Percentiles rank a stretch among this genome's conserved stretches.
Conservation (phyloP, 2,888 invertebrate genomes). For the Chaitophorus viminalis region DNA sequence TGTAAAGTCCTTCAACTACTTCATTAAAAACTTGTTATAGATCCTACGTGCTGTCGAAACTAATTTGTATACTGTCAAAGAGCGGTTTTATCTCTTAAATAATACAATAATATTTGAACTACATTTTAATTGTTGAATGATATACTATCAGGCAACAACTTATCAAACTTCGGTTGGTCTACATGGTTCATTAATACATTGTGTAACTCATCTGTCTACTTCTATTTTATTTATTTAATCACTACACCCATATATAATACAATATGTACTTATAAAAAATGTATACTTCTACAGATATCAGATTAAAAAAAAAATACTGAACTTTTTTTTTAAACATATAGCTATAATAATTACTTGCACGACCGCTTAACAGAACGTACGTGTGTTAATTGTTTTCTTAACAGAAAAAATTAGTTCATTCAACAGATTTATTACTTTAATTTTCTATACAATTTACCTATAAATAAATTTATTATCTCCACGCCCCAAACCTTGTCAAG, state of each 20-base stretch:
- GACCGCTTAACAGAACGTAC: neutral
- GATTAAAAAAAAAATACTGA: neutral
- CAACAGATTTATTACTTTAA: neutral
- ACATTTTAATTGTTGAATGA: constrained; percentile 35
- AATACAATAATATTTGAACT: neutral
- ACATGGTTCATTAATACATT: neutral
- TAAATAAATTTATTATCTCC: neutral
- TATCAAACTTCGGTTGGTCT: neutral
- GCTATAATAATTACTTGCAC: neutral
- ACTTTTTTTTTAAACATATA: neutral
- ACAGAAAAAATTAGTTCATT: neutral
- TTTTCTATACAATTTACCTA: neutral
- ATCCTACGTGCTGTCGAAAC: constrained; percentile 37
- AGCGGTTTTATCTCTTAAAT: neutral
- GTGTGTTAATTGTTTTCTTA: neutral
- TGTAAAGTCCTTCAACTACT: neutral
- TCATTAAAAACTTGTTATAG: constrained; percentile 37
- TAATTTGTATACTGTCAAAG: constrained; percentile 45
- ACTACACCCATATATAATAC: neutral
- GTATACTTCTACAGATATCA: neutral
- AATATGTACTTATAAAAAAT: neutral
- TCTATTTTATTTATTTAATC: neutral
- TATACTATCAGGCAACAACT: constrained; percentile 2
- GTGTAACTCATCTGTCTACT: neutral
- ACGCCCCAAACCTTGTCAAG: neutral